Conservation (phyloP, 2,888 invertebrate species). For the Pasiphila rectangulata region DNA sequence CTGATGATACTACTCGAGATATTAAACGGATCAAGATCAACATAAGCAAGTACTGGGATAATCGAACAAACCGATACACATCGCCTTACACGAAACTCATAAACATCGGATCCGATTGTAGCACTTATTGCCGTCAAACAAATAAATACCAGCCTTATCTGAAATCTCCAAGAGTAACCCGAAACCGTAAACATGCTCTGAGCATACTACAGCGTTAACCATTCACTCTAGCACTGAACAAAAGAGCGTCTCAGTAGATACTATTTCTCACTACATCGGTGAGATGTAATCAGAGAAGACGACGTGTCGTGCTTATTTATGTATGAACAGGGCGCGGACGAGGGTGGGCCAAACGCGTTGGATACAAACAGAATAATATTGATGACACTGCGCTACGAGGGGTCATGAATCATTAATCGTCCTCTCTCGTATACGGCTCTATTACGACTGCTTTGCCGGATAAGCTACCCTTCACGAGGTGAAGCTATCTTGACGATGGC, state of each 20-base stretch:
- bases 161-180: conserved; percentile 76
- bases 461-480: conserved; percentile 73
- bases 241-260: conserved; percentile 76
- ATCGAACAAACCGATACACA: conserved; percentile 25
- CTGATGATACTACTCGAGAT: not conserved
- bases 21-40: not conserved
- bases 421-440: conserved; percentile 77
- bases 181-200: conserved; percentile 77
- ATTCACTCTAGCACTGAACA: conserved; percentile 78
- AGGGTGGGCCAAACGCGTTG: conserved; percentile 76
- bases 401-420: conserved; percentile 82
- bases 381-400: conserved; percentile 80
- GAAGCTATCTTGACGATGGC: conserved; percentile 45
- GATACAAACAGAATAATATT: conserved; percentile 82
- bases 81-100: conserved; percentile 53
- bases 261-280: conserved; percentile 81
- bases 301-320: conserved; percentile 81
- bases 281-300: conserved; percentile 82
- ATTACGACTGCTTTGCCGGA: conserved; percentile 75
- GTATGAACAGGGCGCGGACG: conserved; percentile 78
- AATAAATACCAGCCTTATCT: conserved; percentile 76
- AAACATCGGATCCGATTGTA: conserved; percentile 67
- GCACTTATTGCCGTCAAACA: conserved; percentile 74
- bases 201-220: conserved; percentile 73
- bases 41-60: not conserved